These are phyloP conservation scores for Hypothenemus hampei DNA, from an alignment of 1,140 invertebrate genomes.

Conservation along the genomic window DNA sequence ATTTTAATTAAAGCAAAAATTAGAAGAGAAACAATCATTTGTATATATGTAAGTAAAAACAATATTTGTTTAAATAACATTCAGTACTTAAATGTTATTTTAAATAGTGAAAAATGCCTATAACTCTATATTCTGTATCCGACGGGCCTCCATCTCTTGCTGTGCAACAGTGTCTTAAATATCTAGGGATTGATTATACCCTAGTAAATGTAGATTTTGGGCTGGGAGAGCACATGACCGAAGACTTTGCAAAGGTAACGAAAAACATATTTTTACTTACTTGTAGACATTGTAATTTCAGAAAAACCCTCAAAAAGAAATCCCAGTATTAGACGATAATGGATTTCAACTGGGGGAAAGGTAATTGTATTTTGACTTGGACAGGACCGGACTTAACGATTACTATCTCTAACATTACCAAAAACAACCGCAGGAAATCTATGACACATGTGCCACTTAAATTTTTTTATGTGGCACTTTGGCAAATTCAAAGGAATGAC, in stretches of 20 bases:
- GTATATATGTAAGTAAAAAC: too few species aligned
- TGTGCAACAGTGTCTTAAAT: slow-evolving; percentile 61
- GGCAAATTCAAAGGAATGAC: too few species aligned
- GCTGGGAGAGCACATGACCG: slow-evolving; percentile 64
- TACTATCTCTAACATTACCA: background rate
- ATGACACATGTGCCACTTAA: too few species aligned
- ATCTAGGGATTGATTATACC: slow-evolving; percentile 58
- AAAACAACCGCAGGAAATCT: too few species aligned
- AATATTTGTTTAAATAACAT: too few species aligned
- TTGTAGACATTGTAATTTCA: slow-evolving; percentile 35
- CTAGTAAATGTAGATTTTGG: slow-evolving; percentile 63
- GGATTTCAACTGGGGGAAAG: slow-evolving; percentile 68
- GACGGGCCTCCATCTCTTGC: slow-evolving; percentile 71
- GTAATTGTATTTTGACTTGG: too few species aligned
- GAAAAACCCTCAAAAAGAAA: slow-evolving; percentile 77
- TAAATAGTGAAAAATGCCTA: slow-evolving; percentile 37
- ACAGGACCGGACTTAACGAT: too few species aligned
- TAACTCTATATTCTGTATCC: slow-evolving; percentile 66
- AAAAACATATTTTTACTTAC: background rate
- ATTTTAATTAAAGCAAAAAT: too few species aligned
- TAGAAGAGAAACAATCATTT: too few species aligned
- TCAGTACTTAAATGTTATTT: background rate
- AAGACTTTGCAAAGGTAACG: slow-evolving; percentile 63
- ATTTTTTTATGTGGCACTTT: too few species aligned
- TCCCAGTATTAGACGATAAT: slow-evolving; percentile 68